Percentiles rank a stretch among this genome's conserved stretches.
Evolutionary conservation across 92 coral and sea anemone species (phyloP).

Genomic region (Montipora capitata): DNA sequence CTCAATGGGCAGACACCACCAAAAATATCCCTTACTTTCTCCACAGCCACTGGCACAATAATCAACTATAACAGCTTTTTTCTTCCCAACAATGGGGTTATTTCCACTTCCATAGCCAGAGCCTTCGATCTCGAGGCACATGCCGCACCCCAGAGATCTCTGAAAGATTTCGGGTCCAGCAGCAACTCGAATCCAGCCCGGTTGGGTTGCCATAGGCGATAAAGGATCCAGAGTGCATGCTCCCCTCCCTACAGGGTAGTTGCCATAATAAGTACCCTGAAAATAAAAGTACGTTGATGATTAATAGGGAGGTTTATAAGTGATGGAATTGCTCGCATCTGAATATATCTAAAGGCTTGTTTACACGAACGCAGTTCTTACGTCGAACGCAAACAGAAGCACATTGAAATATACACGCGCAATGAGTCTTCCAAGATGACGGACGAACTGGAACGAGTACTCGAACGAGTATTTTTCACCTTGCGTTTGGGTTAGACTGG

Average conservation of each 20-base stretch:
- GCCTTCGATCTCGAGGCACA: constrained; percentile 86
- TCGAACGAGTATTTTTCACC: no score
- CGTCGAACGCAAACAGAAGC: no score
- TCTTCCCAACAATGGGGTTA: constrained; percentile 80
- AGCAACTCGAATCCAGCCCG: constrained; percentile 87
- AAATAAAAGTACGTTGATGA: not conserved
- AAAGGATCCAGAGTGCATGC: constrained; percentile 77
- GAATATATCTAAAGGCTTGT: no score
- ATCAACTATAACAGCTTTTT: constrained; percentile 83
- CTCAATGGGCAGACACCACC: no score
- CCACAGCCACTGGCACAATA: constrained; percentile 77
- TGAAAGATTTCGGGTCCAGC: constrained; percentile 81
- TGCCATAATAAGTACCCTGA: constrained; percentile 82
- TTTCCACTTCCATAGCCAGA: constrained; percentile 78
- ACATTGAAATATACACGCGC: no score
- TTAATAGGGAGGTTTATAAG: no score
- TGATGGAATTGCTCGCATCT: no score
- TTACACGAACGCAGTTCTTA: no score
- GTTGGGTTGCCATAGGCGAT: constrained; percentile 76
- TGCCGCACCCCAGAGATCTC: constrained; percentile 90
- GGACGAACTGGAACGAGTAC: no score
- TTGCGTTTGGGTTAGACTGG: no score
- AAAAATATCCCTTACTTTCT: constrained; percentile 20
- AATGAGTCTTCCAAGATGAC: no score
- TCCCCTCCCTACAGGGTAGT: constrained; percentile 68